These are phyloP conservation scores for Sarcophaga bullata DNA, from an alignment of 1,140 invertebrate genomes.

Conservation along the genomic window DNA sequence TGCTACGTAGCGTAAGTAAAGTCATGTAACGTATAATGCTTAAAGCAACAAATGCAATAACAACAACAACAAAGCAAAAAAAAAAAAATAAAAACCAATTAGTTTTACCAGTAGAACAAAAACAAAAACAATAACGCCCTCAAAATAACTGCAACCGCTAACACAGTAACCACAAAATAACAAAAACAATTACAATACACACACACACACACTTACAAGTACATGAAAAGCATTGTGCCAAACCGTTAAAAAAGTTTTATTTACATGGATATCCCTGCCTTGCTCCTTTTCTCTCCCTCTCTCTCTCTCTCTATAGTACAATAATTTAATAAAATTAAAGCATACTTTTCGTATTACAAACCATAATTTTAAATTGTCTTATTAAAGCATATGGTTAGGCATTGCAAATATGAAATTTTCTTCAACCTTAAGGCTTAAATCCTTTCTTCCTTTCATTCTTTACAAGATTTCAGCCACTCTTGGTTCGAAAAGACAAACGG, in stretches of 20 bases:
- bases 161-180: slow-evolving; percentile 23
- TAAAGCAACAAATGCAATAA: neutral
- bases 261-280: neutral
- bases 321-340: slow-evolving; percentile 20
- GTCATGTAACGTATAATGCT: neutral
- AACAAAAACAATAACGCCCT: neutral
- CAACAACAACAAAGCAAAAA: neutral
- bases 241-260: neutral
- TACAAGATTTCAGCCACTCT: neutral
- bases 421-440: neutral
- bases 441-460: too few species aligned
- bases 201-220: neutral
- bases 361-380: neutral
- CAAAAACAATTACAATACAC: neutral
- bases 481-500: neutral
- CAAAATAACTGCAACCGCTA: slow-evolving; percentile 23
- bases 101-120: slow-evolving; percentile 20
- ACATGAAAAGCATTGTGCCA: neutral
- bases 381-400: neutral
- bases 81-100: slow-evolving; percentile 22
- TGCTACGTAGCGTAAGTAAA: neutral
- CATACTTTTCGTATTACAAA: neutral
- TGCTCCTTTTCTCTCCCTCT: neutral
- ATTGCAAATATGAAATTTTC: neutral
- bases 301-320: neutral